A percentile compares a stretch with the other conserved stretches of the same genome.
Conservation (phyloP, 2,888 invertebrate genomes). For the Drosophila nigritarsus region DNA sequence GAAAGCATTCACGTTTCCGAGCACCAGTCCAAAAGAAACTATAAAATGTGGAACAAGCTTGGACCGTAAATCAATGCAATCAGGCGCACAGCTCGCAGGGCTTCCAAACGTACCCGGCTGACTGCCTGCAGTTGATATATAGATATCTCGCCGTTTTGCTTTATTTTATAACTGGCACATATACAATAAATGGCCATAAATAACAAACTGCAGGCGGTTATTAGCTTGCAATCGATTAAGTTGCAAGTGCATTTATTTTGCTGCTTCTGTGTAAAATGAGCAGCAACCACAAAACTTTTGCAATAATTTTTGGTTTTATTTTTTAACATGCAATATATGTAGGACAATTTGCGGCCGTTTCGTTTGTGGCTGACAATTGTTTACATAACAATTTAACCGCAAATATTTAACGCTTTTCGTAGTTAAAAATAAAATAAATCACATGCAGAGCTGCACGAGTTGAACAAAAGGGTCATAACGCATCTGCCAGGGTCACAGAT, state of each 20-base stretch:
- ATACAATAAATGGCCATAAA: slow-evolving; percentile 11
- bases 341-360: neutral
- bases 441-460: slow-evolving; percentile 17
- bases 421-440: slow-evolving; percentile 6
- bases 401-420: slow-evolving; percentile 39
- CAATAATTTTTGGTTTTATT: neutral
- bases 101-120: slow-evolving; percentile 13
- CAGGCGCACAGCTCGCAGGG: slow-evolving; percentile 30
- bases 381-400: slow-evolving; percentile 23
- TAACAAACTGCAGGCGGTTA: neutral
- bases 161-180: neutral
- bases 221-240: neutral
- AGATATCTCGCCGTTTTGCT: neutral
- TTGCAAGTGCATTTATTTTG: neutral
- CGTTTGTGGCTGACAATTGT: neutral
- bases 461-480: slow-evolving; percentile 12
- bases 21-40: slow-evolving; percentile 12
- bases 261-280: neutral
- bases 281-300: neutral
- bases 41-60: slow-evolving; percentile 60
- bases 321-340: neutral
- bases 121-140: slow-evolving; percentile 35
- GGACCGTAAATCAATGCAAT: slow-evolving; percentile 61
- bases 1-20: neutral
- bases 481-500: neutral